These are phyloP conservation scores for Luperina nickerlii DNA, from an alignment of 2,888 invertebrate species.

Conservation along the genomic window DNA sequence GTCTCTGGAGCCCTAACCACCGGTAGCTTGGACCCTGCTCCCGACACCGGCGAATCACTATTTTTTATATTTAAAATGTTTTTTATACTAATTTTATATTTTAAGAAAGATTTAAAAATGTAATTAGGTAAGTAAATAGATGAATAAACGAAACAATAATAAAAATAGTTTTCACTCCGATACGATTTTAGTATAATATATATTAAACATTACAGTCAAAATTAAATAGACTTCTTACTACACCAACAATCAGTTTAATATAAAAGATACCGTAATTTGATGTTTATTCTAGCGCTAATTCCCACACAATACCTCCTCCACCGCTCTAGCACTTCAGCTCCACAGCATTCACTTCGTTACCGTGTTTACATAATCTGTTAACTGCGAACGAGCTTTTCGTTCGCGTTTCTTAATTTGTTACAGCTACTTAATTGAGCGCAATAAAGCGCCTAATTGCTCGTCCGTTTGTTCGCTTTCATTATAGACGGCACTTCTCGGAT, in stretches of 20 bases:
- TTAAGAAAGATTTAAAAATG: no score
- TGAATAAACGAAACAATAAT: no score
- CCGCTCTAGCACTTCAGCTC: not conserved
- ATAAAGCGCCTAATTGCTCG: conserved; percentile 69
- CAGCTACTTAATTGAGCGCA: conserved; percentile 81
- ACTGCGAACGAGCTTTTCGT: conserved; percentile 74
- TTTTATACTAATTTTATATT: no score
- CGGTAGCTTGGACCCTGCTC: no score
- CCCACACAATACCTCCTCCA: conserved; percentile 59
- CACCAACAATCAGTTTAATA: no score
- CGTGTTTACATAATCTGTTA: conserved; percentile 83
- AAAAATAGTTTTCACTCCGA: no score
- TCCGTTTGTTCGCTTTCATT: conserved; percentile 57
- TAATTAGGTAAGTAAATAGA: no score
- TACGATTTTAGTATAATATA: no score
- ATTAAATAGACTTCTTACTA: not conserved
- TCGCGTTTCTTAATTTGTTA: conserved; percentile 84
- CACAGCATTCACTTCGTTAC: conserved; percentile 80
- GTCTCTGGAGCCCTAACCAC: no score
- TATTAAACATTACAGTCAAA: not conserved
- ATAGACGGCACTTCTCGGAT: conserved; percentile 22
- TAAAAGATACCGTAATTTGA: not conserved
- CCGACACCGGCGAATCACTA: no score
- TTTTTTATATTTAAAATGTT: no score
- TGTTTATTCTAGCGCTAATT: not conserved